phyloP scores from a whole-genome alignment of 2,888 invertebrate genomes.

The Rhimphoctona megacephalus region DNA sequence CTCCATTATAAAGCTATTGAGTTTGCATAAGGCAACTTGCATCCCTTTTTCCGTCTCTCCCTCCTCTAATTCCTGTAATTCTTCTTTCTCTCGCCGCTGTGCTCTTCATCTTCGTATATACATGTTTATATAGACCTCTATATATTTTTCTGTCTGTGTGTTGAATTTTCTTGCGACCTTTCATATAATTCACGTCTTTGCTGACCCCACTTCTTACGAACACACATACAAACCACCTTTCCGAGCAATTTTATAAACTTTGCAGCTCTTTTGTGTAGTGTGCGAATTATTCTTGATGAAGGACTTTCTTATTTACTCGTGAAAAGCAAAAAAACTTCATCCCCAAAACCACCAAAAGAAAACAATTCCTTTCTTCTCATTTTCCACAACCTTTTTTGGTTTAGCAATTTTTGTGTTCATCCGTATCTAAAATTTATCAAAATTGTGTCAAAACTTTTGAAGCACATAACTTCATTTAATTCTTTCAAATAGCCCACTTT shows the following conservation, averaged over 20 bases:
- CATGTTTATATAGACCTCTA: not conserved
- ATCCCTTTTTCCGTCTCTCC: conserved; percentile 38
- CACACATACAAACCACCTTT: not conserved
- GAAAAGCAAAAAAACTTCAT: not conserved
- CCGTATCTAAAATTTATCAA: not conserved
- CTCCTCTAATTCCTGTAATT: conserved; percentile 33
- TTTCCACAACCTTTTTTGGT: not conserved
- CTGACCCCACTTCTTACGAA: conserved; percentile 41
- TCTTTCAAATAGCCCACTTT: not conserved
- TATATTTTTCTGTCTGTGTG: not conserved
- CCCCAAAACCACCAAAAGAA: not conserved
- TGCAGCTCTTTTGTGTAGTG: not conserved
- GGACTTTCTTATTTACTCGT: conserved; percentile 34
- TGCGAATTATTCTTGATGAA: conserved; percentile 44
- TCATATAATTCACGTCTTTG: conserved; percentile 39
- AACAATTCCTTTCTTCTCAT: not conserved
- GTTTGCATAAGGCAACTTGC: conserved; percentile 65
- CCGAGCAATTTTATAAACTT: conserved; percentile 52
- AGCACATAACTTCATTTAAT: not conserved
- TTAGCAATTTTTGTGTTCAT: not conserved
- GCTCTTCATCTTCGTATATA: not conserved
- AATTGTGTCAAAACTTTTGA: not conserved
- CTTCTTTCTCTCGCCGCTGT: conserved; percentile 26
- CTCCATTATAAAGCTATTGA: conserved; percentile 65
- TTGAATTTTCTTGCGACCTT: conserved; percentile 12